Percentiles rank a stretch among this genome's conserved stretches.
phyloP scores from a whole-genome alignment of 2,888 invertebrate genomes.

The Carcina quercana region DNA sequence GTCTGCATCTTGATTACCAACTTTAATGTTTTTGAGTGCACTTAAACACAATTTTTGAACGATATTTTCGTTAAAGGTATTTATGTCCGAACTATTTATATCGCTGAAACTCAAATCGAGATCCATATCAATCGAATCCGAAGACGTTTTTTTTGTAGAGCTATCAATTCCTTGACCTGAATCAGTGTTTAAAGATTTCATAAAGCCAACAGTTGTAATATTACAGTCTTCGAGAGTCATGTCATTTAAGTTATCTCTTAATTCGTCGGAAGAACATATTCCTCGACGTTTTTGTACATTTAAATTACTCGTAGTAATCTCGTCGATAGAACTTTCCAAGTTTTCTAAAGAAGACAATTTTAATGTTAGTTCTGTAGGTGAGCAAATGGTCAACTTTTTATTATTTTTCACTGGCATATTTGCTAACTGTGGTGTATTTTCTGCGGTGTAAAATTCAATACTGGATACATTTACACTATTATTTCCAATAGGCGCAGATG shows the following conservation, averaged over 20 bases:
- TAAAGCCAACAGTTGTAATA: conserved; percentile 45
- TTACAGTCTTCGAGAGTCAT: conserved; percentile 47
- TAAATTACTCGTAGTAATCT: conserved; percentile 55
- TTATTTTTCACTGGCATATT: conserved; percentile 26
- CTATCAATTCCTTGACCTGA: conserved; percentile 64
- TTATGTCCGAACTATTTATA: conserved; percentile 70
- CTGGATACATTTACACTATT: conserved; percentile 56
- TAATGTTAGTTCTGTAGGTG: conserved; percentile 62
- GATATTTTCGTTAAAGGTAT: conserved; percentile 71
- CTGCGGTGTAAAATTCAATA: conserved; percentile 63
- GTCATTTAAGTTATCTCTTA: conserved; percentile 55
- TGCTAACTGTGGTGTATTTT: conserved; percentile 56
- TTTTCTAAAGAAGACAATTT: conserved; percentile 57
- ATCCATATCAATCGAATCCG: conserved; percentile 70
- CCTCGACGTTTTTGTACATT: conserved; percentile 71
- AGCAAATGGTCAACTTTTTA: conserved; percentile 58
- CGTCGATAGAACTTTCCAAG: conserved; percentile 61
- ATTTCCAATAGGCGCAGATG: conserved; percentile 60
- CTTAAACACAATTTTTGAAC: conserved; percentile 69
- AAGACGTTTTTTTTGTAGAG: conserved; percentile 67
- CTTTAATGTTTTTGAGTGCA: conserved; percentile 70
- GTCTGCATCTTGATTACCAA: conserved; percentile 70
- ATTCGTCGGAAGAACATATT: conserved; percentile 71
- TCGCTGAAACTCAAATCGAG: conserved; percentile 71
- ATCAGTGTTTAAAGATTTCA: conserved; percentile 53